Evolutionary conservation across 2,888 invertebrate species (phyloP), one percentile per base, ranked within the genome.

Genomic region (Leptinotarsa peninsularis): DNA sequence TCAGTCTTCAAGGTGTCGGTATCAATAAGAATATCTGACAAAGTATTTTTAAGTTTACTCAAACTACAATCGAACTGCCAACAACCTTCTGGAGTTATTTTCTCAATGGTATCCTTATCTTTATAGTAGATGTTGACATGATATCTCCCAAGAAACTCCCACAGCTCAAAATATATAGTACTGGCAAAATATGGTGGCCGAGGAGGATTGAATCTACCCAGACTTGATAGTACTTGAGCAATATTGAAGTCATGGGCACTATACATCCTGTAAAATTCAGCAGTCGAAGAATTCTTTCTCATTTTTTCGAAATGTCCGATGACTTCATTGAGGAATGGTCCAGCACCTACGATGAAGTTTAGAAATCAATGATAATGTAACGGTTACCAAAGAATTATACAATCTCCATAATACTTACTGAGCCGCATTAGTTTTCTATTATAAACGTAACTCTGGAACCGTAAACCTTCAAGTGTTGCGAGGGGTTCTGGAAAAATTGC

Each of bases 101-200:
- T 21, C 54, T 71, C 71, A 14, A 67, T 43, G 21, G 14, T 21
- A 1, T 67, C 76, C 21, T 68, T 27, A 27, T 76, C 69, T 27
- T 67, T 76, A 54, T 76, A 52, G 49, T 68, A 76, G 13, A 76
- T 60, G 43, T 76, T 76, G 71, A 76, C 49, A 27, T 27, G 58
- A 18, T 60, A 14, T 10, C 7, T 18, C 4, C 71, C 67, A 10
- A 58, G 58, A 4, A 58, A 58, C 21, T 58, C 58, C 58, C 58
- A 58, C 14, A 95, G 88, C 85, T 96, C 95, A 56, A 95, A 83
- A 60, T 95, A 85, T 27, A 95, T 86, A 18, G 92, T 90, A 0
- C 94, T 90, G 0, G 92, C 89, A 79, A 93, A 94, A 0, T 90
- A 90, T 0, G 94, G 94, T 81, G 91, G 91, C 73, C 91, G 91